phyloP scores from a whole-genome alignment of 2,113 vertebrate genomes.

The Lophochroa leadbeateri region DNA sequence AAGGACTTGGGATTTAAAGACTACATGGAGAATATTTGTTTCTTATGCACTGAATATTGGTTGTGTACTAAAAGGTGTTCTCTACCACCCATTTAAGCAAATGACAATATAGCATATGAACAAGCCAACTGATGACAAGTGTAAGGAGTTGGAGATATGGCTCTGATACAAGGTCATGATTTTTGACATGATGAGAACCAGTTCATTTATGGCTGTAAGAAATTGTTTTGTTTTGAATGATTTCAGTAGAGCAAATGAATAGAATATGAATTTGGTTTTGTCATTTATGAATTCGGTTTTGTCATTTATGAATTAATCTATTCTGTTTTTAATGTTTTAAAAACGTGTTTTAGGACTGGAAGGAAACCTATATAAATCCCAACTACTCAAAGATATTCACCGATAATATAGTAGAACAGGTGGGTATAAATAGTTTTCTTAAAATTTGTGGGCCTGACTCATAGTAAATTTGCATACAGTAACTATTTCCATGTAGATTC shows the following conservation, averaged over 20 bases:
- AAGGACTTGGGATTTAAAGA: background rate
- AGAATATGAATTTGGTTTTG: background rate
- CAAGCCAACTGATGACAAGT: background rate
- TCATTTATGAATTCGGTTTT: background rate
- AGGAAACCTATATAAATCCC: constrained; percentile 92
- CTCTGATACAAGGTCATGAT: background rate
- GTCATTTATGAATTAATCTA: background rate
- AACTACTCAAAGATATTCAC: constrained; percentile 96
- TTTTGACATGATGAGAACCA: background rate
- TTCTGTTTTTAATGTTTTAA: background rate
- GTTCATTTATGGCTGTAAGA: background rate
- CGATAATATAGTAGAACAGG: constrained; percentile 91
- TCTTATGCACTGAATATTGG: background rate
- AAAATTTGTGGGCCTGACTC: background rate
- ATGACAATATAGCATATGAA: background rate
- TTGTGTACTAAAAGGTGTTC: background rate
- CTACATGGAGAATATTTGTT: background rate
- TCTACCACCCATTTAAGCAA: background rate
- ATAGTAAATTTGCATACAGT: background rate
- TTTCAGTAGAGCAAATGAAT: background rate
- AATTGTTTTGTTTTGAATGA: background rate
- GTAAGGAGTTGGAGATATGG: background rate
- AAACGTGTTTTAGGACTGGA: constrained; percentile 87
- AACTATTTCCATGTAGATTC: background rate
- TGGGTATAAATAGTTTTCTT: constrained; percentile 49